Percentiles rank a stretch among this genome's conserved stretches.
Conservation (phyloP, 1,140 invertebrate genomes). For the Drosophila aff. region DNA sequence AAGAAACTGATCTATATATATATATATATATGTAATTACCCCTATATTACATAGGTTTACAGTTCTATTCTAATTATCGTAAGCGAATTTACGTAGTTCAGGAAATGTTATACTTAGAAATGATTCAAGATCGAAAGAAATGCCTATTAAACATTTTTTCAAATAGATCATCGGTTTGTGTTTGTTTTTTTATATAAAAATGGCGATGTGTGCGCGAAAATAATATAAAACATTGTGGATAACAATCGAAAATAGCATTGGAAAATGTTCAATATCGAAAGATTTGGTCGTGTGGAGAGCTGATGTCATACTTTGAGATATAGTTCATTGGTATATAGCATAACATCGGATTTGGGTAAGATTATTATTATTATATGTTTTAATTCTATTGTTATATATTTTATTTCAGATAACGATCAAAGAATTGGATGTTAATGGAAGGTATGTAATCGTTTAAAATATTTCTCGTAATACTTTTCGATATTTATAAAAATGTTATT, state of each 20-base stretch:
- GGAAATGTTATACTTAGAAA: slow-evolving; percentile 63
- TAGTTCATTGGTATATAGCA: neutral
- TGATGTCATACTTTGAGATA: neutral
- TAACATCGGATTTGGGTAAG: neutral
- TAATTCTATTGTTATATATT: neutral
- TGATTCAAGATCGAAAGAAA: slow-evolving; percentile 37
- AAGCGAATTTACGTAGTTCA: slow-evolving; percentile 64
- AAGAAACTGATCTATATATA: slow-evolving; percentile 33
- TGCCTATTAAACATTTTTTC: slow-evolving; percentile 62
- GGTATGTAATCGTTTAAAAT: neutral
- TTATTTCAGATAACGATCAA: neutral
- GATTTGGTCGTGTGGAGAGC: too few species aligned
- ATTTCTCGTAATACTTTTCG: too few species aligned
- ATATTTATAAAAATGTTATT: too few species aligned
- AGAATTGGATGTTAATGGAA: neutral
- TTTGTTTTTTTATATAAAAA: neutral
- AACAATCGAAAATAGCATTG: neutral
- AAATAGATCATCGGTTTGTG: slow-evolving; percentile 21
- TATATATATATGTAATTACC: slow-evolving; percentile 9
- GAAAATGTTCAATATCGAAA: neutral
- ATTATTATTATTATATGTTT: neutral
- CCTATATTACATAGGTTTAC: slow-evolving; percentile 42
- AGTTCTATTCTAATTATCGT: slow-evolving; percentile 44
- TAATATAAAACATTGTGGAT: neutral
- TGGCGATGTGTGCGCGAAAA: too few species aligned